phyloP scores from a whole-genome alignment of 2,113 vertebrate species.

The Aphelocoma coerulescens region DNA sequence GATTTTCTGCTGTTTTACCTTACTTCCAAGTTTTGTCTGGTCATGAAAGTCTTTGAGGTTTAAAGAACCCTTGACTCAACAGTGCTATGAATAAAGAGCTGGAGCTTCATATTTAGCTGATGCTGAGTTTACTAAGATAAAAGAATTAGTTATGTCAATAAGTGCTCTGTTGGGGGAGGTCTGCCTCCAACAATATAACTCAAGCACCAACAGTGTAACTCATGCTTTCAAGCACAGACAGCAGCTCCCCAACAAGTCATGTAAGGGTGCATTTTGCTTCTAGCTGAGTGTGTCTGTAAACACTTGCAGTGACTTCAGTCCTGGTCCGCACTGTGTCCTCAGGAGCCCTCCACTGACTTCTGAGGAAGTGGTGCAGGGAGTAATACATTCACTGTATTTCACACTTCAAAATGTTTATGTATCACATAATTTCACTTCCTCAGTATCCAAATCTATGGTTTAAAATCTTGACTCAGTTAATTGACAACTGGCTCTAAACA shows the following conservation, averaged over 20 bases:
- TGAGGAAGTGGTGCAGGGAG: neutral
- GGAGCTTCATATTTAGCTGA: neutral
- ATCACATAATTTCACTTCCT: neutral
- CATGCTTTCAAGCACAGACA: neutral
- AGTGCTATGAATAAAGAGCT: neutral
- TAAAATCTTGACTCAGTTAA: neutral
- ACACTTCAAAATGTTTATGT: neutral
- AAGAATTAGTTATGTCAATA: neutral
- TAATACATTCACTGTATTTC: neutral
- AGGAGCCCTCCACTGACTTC: neutral
- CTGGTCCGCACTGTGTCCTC: neutral
- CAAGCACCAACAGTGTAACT: neutral
- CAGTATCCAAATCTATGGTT: neutral
- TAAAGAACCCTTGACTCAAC: neutral
- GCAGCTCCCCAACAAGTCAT: neutral
- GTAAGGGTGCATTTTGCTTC: neutral
- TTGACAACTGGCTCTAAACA: conserved; percentile 1
- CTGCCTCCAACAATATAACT: neutral
- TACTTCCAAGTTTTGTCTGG: neutral
- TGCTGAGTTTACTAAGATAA: neutral
- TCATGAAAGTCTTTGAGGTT: neutral
- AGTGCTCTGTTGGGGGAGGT: neutral
- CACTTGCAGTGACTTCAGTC: neutral
- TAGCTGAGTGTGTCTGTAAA: neutral
- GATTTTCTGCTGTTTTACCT: neutral